phyloP scores from a whole-genome alignment of 2,113 vertebrate genomes.

The Naja naja region DNA sequence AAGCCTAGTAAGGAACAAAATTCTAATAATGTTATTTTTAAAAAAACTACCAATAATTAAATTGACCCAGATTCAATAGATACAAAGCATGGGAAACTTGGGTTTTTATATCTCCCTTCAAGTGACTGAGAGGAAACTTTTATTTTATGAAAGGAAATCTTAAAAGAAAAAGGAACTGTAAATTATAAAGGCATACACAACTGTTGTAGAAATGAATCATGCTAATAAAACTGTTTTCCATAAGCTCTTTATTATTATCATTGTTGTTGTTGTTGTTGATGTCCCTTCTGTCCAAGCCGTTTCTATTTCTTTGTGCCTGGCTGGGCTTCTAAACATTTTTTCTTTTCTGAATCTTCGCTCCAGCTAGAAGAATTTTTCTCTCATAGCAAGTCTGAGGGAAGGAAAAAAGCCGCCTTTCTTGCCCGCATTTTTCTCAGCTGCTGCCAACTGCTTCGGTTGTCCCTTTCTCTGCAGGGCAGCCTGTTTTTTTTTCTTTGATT shows the following conservation, averaged over 20 bases:
- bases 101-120: neutral
- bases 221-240: neutral
- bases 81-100: neutral
- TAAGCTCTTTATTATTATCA: neutral
- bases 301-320: neutral
- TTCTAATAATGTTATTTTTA: neutral
- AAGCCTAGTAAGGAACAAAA: neutral
- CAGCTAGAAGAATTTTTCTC: neutral
- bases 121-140: neutral
- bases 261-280: neutral
- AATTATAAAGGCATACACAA: neutral
- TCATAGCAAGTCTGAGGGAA: neutral
- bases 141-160: neutral
- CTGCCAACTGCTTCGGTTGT: neutral
- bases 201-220: neutral
- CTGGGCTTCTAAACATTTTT: neutral
- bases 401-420: neutral
- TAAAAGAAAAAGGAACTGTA: neutral
- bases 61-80: neutral
- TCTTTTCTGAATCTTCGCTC: neutral
- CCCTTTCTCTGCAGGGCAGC: neutral
- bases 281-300: neutral
- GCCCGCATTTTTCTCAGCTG: neutral
- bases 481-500: neutral
- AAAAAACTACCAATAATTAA: neutral